Evolutionary conservation across 2,113 vertebrate genomes (phyloP).

Genomic region (Martes martes): DNA sequence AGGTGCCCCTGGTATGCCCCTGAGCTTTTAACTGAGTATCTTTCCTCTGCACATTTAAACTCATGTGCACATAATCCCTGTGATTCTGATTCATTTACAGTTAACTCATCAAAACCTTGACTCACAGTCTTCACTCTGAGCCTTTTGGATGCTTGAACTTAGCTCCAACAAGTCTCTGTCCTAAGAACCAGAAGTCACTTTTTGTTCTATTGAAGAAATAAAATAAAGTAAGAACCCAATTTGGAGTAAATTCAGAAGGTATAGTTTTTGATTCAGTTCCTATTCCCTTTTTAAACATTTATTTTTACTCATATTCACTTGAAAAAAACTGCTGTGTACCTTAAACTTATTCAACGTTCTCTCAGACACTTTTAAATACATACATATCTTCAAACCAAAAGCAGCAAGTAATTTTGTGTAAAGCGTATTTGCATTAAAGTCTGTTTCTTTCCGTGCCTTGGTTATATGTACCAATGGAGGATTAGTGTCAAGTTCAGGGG

Average conservation of each 20-base stretch:
- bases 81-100: background rate
- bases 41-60: slow-evolving; percentile 3
- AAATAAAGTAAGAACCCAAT: background rate
- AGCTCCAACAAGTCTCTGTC: background rate
- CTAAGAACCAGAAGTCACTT: background rate
- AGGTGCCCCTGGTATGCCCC: background rate
- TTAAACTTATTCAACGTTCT: background rate
- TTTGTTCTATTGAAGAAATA: background rate
- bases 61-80: background rate
- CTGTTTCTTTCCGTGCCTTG: background rate
- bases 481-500: background rate
- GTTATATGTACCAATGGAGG: background rate
- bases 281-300: background rate
- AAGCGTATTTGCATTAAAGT: background rate
- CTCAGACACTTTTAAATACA: background rate
- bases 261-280: background rate
- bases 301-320: slow-evolving; percentile 32
- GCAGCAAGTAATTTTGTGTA: background rate
- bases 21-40: background rate
- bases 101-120: background rate
- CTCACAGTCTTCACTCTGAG: background rate
- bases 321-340: background rate
- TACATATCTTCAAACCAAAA: background rate
- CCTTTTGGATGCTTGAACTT: background rate
- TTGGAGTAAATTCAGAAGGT: background rate